Evolutionary conservation across 2,113 vertebrate genomes (phyloP).

Genomic region (Vulpes ferrilata): DNA sequence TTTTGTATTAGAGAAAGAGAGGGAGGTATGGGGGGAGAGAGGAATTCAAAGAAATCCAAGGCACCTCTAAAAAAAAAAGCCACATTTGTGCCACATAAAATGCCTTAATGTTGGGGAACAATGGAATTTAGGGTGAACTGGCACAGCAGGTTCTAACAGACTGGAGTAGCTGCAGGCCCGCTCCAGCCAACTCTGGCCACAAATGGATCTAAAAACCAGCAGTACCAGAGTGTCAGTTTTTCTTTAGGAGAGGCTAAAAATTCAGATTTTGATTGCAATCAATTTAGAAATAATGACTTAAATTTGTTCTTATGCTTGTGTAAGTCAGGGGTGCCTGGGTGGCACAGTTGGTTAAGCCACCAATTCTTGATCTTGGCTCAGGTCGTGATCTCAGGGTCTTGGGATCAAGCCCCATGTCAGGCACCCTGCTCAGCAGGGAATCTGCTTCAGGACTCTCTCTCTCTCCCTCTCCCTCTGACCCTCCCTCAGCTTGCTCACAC

Average conservation of each 20-base stretch:
- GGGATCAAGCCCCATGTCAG: neutral
- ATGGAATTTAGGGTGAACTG: neutral
- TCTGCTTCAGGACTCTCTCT: neutral
- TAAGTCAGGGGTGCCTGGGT: neutral
- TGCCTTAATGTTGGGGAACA: neutral
- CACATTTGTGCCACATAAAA: neutral
- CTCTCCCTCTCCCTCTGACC: neutral
- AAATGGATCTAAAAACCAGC: neutral
- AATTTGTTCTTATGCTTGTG: neutral
- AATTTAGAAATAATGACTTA: conserved; percentile 12
- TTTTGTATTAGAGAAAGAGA: neutral
- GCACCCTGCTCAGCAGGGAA: neutral
- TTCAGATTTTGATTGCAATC: neutral
- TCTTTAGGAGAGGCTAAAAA: neutral
- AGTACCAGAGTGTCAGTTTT: neutral
- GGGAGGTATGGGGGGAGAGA: neutral
- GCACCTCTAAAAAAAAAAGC: neutral
- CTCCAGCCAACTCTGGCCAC: neutral
- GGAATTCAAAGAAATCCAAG: neutral
- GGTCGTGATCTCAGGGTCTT: neutral
- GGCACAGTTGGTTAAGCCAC: neutral
- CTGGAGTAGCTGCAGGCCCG: too few relatives aligned
- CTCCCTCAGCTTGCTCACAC: neutral
- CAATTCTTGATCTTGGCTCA: neutral
- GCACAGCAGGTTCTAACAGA: neutral